These are phyloP conservation scores for Nymphalis polychloros DNA, from an alignment of 2,888 invertebrate genomes.

Conservation along the genomic window DNA sequence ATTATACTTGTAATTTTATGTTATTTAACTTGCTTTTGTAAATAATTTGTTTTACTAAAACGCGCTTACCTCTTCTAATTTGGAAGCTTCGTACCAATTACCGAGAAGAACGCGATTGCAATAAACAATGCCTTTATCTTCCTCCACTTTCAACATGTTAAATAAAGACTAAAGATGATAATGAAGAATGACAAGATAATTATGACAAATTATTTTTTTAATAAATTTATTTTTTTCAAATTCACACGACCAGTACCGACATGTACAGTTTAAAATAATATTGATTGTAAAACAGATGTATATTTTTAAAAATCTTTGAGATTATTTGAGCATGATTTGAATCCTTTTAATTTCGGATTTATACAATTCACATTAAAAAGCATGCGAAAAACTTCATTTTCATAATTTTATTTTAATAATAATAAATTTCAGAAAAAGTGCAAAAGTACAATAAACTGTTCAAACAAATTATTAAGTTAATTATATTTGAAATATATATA, in stretches of 20 bases:
- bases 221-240: no score
- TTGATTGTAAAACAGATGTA: not conserved
- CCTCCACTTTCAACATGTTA: slow-evolving; percentile 51
- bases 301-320: no score
- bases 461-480: no score
- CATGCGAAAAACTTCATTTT: no score
- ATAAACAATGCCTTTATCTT: slow-evolving; percentile 70
- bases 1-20: slow-evolving; percentile 19
- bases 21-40: not conserved
- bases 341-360: no score
- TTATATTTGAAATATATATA: no score
- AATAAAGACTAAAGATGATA: not conserved
- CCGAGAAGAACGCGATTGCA: slow-evolving; percentile 68
- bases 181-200: not conserved
- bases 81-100: slow-evolving; percentile 74
- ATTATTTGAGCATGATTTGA: no score
- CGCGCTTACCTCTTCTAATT: slow-evolving; percentile 66
- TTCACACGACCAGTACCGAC: not conserved
- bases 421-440: no score
- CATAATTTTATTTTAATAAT: no score
- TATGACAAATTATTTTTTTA: not conserved
- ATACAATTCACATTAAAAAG: no score
- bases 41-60: slow-evolving; percentile 4
- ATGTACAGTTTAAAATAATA: not conserved
- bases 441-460: no score